A percentile compares a stretch with the other conserved stretches of the same genome.
phyloP scores from a whole-genome alignment of 2,888 invertebrate species.

The Theodoxus fluviatilis region DNA sequence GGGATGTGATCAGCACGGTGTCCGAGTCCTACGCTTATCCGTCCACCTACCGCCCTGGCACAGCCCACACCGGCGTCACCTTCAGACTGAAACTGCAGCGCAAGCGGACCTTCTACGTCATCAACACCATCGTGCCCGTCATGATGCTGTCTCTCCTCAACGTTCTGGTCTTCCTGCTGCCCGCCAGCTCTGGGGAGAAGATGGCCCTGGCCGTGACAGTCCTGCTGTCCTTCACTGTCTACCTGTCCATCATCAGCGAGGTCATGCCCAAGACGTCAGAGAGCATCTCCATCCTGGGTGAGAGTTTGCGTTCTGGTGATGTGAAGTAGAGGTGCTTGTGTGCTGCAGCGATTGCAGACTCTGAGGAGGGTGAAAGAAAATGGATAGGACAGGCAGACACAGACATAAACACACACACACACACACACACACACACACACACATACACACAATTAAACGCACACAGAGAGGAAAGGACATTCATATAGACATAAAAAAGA shows the following conservation, averaged over 20 bases:
- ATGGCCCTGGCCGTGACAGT: constrained; percentile 49
- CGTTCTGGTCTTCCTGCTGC: constrained; percentile 45
- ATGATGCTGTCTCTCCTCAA: constrained; percentile 46
- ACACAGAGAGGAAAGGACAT: too few relatives aligned
- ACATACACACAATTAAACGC: too few relatives aligned
- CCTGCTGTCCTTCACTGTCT: constrained; percentile 47
- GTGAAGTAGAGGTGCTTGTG: too few relatives aligned
- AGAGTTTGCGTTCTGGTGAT: background rate
- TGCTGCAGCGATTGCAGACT: too few relatives aligned
- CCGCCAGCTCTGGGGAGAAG: constrained; percentile 46
- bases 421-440: too few relatives aligned
- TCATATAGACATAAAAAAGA: too few relatives aligned
- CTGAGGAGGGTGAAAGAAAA: too few relatives aligned
- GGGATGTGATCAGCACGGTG: constrained; percentile 39
- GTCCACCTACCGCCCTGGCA: constrained; percentile 35
- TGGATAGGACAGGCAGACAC: too few relatives aligned
- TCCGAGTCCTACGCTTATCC: constrained; percentile 39
- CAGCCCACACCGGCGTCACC: constrained; percentile 38
- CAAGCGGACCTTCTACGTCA: constrained; percentile 44
- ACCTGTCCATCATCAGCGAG: constrained; percentile 47
- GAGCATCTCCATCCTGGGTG: constrained; percentile 47
- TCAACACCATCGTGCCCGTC: constrained; percentile 47
- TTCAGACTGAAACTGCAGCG: constrained; percentile 38
- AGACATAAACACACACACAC: too few relatives aligned
- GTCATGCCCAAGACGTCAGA: constrained; percentile 50